Conservation (phyloP, 2,888 invertebrate species). For the Meghimatium bilineatum region DNA sequence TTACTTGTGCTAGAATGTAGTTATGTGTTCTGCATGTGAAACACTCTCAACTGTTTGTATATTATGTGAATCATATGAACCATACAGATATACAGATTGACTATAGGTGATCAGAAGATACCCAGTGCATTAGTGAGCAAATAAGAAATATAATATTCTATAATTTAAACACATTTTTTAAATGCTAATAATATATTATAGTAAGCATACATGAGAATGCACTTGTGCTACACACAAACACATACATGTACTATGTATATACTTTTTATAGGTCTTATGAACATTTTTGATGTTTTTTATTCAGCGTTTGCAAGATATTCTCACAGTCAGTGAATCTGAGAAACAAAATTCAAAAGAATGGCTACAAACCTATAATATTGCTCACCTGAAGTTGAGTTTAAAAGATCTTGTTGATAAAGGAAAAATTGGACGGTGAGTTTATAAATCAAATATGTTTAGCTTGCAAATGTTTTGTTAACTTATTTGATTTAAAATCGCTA, state of each 20-base stretch:
- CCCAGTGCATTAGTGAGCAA: neutral
- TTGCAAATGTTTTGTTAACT: neutral
- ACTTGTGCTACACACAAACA: too few species aligned
- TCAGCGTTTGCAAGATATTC: constrained; percentile 60
- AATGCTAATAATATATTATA: neutral
- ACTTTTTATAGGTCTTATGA: too few species aligned
- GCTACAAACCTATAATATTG: constrained; percentile 73
- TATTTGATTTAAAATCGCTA: too few species aligned
- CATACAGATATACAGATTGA: too few species aligned
- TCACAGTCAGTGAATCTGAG: constrained; percentile 68
- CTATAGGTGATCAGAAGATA: too few species aligned
- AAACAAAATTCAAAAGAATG: constrained; percentile 75
- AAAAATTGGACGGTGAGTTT: constrained; percentile 68
- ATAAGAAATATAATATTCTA: neutral
- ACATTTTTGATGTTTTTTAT: too few species aligned
- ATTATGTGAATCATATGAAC: too few species aligned
- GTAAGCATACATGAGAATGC: too few species aligned
- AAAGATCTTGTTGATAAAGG: constrained; percentile 76
- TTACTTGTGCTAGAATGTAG: too few species aligned
- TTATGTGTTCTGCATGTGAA: too few species aligned
- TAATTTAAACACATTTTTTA: neutral
- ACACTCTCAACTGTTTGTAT: too few species aligned
- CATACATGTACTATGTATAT: too few species aligned
- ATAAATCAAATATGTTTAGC: neutral
- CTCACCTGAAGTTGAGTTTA: constrained; percentile 71